phyloP scores from a whole-genome alignment of 2,797 vertebrate species.

The Malacoraja senta region DNA sequence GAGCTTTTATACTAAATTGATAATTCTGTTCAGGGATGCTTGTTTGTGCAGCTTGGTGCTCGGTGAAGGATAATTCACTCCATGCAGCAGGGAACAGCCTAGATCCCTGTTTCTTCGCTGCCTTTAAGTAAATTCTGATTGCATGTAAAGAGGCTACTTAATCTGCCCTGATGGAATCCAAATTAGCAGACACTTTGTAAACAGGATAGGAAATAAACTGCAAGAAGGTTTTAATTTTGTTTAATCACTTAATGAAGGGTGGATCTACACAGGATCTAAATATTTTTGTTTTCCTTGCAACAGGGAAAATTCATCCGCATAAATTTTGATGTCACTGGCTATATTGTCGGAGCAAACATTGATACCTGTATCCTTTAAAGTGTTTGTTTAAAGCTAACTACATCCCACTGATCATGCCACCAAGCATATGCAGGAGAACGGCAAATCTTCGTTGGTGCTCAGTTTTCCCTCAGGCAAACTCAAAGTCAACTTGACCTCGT shows the following conservation, averaged over 20 bases:
- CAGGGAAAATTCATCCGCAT: conserved; percentile 98
- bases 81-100: neutral
- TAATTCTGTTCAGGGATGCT: neutral
- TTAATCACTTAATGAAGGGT: neutral
- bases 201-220: neutral
- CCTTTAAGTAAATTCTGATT: neutral
- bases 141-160: neutral
- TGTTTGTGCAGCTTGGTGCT: neutral
- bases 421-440: neutral
- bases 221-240: neutral
- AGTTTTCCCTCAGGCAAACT: neutral
- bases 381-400: neutral
- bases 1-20: neutral
- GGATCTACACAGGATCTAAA: neutral
- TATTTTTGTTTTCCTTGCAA: conserved; percentile 41
- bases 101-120: neutral
- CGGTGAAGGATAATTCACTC: neutral
- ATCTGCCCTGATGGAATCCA: neutral
- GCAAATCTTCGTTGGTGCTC: neutral
- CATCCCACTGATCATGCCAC: too few relatives aligned
- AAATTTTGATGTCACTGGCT: conserved; percentile 94
- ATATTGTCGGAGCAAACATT: conserved; percentile 92
- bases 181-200: neutral
- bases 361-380: conserved; percentile 99
- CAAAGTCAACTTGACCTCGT: neutral